Evolutionary conservation across 2,113 vertebrate species (phyloP), one percentile per base, ranked within the genome.

Genomic region (Puffinus mauretanicus): DNA sequence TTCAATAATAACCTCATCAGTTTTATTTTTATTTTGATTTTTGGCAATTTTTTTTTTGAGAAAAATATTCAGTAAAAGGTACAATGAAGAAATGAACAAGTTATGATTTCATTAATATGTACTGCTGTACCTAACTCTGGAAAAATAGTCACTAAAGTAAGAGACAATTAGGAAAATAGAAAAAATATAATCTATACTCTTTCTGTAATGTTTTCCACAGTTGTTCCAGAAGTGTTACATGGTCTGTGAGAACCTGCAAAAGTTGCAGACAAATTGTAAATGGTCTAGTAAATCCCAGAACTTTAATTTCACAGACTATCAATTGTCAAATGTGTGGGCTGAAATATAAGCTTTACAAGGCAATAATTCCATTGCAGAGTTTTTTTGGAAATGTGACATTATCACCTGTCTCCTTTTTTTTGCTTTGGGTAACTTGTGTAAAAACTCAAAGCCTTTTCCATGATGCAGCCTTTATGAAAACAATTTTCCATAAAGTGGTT

Each of bases 281-380:
- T 36, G 51, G 32, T 55, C 60, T 78, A 77, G 51, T 86, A 94
- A 94, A 96, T 90, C 10, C 1, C 36, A 90, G 86, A 57, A 24
- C 49, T 90, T 86, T 88, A 32, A 77, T 92, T 90, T 96, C 64
- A 79, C 66, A 90, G 76, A n/a, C 54, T 88, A 94, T 90, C 49
- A 86, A 38, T 46, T 75, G 66, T 86, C 51, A 90, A 66, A 88
- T 12, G 4, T 29, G 62, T 67, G 51, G 75, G 26, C 7, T 82
- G n/a, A 94, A 77, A 54, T 46, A 62, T 7, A 77, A 73, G 10
- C 3, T 51, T 44, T 80, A 70, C 32, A 88, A 62, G 54, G 40
- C 27, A 93, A 34, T 66, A 81, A 83, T 73, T 93, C 25, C 16
- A 70, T 26, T 73, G 12, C 16, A 86, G 36, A 32, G 9, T 34